phyloP scores from a whole-genome alignment of 2,113 vertebrate genomes.

The Gallinago jamesoni region DNA sequence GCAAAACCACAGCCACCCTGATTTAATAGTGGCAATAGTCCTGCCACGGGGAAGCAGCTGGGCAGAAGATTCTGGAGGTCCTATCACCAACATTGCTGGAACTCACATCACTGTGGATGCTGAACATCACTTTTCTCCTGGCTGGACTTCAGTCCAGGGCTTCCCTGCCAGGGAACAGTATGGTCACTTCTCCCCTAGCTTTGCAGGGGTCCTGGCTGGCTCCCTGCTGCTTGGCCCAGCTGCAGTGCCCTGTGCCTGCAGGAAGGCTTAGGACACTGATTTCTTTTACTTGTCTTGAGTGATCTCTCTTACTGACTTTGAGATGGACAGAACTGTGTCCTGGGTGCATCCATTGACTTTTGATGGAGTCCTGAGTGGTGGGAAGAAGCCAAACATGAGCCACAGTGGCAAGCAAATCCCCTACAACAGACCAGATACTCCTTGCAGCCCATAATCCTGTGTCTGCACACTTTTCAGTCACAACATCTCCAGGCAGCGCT shows the following conservation, averaged over 20 bases:
- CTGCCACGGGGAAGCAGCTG: not conserved
- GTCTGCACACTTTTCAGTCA: not conserved
- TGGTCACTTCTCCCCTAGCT: not conserved
- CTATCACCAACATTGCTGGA: not conserved
- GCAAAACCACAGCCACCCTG: not conserved
- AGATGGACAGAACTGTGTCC: not conserved
- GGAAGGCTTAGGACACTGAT: not conserved
- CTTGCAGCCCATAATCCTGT: not conserved
- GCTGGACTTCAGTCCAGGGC: not conserved
- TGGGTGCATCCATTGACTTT: not conserved
- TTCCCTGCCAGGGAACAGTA: rapidly evolving
- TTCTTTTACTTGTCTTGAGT: not conserved
- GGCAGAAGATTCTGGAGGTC: not conserved
- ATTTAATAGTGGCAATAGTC: not conserved
- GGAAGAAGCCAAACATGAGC: not conserved
- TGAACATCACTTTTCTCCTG: not conserved
- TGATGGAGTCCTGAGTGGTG: not conserved
- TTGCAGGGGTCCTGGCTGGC: not conserved
- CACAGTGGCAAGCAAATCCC: not conserved
- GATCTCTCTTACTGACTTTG: not conserved
- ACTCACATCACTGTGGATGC: not conserved
- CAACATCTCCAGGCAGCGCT: too few relatives aligned
- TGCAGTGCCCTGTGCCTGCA: not conserved
- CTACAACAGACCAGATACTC: not conserved
- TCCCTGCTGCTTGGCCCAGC: not conserved